Base-by-base conservation (phyloP, 2,113 vertebrate genomes). In the Toxotes jaculatrix region DNA sequence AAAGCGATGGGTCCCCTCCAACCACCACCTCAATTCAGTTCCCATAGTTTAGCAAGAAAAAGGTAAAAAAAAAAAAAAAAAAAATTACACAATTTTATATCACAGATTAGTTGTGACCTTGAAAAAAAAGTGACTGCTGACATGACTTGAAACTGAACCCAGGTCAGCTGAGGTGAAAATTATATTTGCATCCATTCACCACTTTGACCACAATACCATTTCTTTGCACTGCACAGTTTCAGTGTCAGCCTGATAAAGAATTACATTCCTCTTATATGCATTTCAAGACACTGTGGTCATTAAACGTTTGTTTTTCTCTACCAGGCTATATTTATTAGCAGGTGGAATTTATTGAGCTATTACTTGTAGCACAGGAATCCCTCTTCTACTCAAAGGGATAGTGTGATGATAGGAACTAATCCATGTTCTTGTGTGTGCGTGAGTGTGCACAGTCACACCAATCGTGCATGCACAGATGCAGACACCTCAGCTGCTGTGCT, bases 341-440 rank as follows among this genome's bases (percentile, higher is more conserved):
- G n/a, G 13, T 59, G 57, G 65, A 51, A 72, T 83, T 79, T 68
- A 79, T 62, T 27, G 56, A 73, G 69, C 65, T 62, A 40, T 61
- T 75, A 74, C 71, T 70, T 62, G 32, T 49, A 55, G 64, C 23
- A 38, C 65, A 87, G 83, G 77, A 81, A 83, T 82, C 31, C 71
- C 77, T 90, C 67, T 9, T 57, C 73, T 82, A 60, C 76, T 74
- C 81, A 62, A 83, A 88, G 89, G 75, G 82, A 84, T 51, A 61
- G 65, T 57, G 61, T 73, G 71, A 66, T 79, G 79, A 89, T 89
- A 81, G 84, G 80, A 81, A 86, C 65, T 77, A 83, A 89, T 91
- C 76, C 82, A 68, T 76, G 80, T 69, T 61, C 7, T 0, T 19
- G 32, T 49, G 47, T 76, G 59, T 59, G 71, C 34, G 65, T 36